These are phyloP conservation scores for Phalloptychus januarius DNA, from an alignment of 2,797 vertebrate genomes.

Conservation along the genomic window DNA sequence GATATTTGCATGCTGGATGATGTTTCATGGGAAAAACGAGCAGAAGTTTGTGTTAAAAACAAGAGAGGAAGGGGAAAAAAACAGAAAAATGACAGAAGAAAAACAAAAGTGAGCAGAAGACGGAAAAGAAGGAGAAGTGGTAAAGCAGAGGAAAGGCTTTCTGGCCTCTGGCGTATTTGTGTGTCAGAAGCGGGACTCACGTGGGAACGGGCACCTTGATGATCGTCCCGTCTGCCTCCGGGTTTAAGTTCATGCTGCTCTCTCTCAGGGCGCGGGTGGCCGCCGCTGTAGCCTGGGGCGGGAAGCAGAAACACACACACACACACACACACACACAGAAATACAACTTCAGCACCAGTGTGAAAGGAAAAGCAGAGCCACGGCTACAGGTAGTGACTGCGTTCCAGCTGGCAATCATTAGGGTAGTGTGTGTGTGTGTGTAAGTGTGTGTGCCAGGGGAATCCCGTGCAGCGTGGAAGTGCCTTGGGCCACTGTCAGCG, in stretches of 20 bases:
- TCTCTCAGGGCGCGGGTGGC: constrained; percentile 90
- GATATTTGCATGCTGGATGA: neutral
- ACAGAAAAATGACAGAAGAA: constrained; percentile 8
- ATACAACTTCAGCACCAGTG: constrained; percentile 28
- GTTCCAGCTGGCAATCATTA: constrained; percentile 77
- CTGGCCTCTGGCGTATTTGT: constrained; percentile 31
- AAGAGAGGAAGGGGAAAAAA: neutral
- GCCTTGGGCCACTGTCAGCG: constrained; percentile 79
- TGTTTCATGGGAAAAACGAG: neutral
- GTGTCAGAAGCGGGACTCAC: constrained; percentile 82
- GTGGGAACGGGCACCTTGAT: constrained; percentile 94
- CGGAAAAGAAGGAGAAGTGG: constrained; percentile 20
- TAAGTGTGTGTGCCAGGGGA: constrained; percentile 43
- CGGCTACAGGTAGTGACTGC: constrained; percentile 67
- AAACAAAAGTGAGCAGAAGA: constrained; percentile 27
- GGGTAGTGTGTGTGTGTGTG: constrained; percentile 46
- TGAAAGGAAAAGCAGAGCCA: constrained; percentile 40
- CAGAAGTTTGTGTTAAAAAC: neutral
- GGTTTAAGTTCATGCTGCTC: constrained; percentile 97
- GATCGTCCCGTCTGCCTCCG: constrained; percentile 91
- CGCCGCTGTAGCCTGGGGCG: constrained; percentile 87
- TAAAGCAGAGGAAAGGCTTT: constrained; percentile 24
- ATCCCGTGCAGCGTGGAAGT: constrained; percentile 70
- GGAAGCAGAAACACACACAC: constrained; percentile 70
- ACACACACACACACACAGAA: constrained; percentile 68